Conservation (phyloP, 2,113 vertebrate species). For the Cebus imitator region DNA sequence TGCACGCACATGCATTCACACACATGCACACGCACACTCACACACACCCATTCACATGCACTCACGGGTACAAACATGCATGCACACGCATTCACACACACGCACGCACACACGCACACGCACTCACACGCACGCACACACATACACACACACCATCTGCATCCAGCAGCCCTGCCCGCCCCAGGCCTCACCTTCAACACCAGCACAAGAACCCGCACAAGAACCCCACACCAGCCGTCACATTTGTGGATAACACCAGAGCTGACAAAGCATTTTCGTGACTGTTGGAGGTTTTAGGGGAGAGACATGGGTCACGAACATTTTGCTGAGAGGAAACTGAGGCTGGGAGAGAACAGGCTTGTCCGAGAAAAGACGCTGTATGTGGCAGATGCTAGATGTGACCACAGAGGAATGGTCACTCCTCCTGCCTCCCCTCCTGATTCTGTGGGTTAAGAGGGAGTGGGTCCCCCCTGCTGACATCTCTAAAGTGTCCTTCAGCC, state of each 20-base stretch:
- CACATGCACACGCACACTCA: too few relatives aligned
- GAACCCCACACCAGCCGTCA: neutral
- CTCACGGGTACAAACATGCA: too few relatives aligned
- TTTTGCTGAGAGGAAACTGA: neutral
- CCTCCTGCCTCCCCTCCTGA: neutral
- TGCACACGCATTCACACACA: rapidly evolving
- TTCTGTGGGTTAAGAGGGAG: neutral
- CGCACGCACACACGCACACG: rapidly evolving
- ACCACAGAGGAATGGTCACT: neutral
- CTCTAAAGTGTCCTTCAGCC: neutral
- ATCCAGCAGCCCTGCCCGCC: neutral
- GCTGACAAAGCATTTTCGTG: neutral
- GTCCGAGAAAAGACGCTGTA: neutral
- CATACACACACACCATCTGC: neutral
- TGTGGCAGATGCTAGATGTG: neutral
- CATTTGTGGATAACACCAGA: neutral
- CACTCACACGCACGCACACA: neutral
- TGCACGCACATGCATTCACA: neutral
- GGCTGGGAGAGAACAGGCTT: neutral
- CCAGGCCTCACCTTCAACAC: too few relatives aligned
- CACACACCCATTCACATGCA: too few relatives aligned
- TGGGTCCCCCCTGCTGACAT: neutral
- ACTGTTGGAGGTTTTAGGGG: neutral
- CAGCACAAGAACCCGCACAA: neutral
- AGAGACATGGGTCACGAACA: neutral